phyloP scores from a whole-genome alignment of 2,797 vertebrate species.

The Numenius phaeopus region DNA sequence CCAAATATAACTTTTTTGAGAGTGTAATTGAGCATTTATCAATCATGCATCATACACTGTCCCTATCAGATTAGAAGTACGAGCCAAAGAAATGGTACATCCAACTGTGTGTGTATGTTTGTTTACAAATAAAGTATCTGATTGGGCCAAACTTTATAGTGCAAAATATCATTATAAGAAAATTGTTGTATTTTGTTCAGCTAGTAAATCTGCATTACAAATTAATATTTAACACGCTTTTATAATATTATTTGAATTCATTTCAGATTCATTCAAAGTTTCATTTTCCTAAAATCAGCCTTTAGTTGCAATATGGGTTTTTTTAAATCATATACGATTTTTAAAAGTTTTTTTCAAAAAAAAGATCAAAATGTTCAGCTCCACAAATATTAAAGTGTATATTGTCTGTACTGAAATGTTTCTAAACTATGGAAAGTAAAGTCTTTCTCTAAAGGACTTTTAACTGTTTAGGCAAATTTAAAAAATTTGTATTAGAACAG shows the following conservation, averaged over 20 bases:
- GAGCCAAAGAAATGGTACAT: not conserved
- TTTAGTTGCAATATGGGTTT: not conserved
- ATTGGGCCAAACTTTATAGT: not conserved
- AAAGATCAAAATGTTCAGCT: not conserved
- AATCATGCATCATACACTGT: not conserved
- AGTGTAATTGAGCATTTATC: not conserved
- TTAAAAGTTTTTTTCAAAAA: not conserved
- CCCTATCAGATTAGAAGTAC: not conserved
- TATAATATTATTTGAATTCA: not conserved
- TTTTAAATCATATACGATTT: not conserved
- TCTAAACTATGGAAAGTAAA: not conserved
- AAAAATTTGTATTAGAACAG: not conserved
- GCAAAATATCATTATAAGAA: not conserved
- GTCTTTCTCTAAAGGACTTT: not conserved
- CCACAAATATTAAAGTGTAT: not conserved
- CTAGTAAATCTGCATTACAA: not conserved
- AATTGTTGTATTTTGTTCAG: not conserved
- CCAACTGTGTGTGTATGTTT: not conserved
- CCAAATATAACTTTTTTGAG: not conserved
- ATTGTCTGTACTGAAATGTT: not conserved
- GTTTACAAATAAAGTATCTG: not conserved
- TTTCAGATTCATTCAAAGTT: not conserved
- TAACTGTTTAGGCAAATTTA: not conserved
- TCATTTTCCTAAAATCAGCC: not conserved
- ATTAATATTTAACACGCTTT: not conserved